Percentiles rank a stretch among this genome's conserved stretches.
phyloP scores from a whole-genome alignment of 2,113 vertebrate genomes.

The Penelope pileata region DNA sequence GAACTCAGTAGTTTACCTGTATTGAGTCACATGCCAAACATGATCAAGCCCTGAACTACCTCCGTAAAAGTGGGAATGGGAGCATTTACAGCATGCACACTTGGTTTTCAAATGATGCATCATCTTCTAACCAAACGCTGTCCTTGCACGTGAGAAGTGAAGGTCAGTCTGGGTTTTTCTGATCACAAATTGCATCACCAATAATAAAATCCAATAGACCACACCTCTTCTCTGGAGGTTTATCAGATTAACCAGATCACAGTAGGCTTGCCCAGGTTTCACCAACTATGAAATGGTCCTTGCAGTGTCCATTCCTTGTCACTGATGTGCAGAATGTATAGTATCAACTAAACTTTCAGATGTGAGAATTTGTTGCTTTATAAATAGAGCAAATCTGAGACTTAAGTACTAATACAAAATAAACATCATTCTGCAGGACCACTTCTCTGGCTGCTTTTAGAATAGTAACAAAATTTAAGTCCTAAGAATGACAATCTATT shows the following conservation, averaged over 20 bases:
- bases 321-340: background rate
- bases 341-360: background rate
- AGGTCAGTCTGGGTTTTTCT: background rate
- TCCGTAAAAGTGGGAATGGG: background rate
- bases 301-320: background rate
- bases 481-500: background rate
- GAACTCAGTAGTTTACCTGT: background rate
- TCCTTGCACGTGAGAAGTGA: fast-evolving
- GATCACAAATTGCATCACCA: background rate
- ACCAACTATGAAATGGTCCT: too few species aligned
- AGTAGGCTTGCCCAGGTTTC: background rate
- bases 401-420: background rate
- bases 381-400: background rate
- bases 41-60: background rate
- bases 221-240: background rate
- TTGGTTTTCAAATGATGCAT: background rate
- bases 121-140: background rate
- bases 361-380: background rate
- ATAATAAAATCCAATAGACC: background rate
- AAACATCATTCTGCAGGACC: background rate
- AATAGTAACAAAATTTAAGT: background rate
- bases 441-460: background rate
- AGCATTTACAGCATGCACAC: background rate
- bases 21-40: background rate
- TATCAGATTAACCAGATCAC: background rate